Conservation (phyloP, 2,797 vertebrate genomes). For the Pangasius larnaudii region DNA sequence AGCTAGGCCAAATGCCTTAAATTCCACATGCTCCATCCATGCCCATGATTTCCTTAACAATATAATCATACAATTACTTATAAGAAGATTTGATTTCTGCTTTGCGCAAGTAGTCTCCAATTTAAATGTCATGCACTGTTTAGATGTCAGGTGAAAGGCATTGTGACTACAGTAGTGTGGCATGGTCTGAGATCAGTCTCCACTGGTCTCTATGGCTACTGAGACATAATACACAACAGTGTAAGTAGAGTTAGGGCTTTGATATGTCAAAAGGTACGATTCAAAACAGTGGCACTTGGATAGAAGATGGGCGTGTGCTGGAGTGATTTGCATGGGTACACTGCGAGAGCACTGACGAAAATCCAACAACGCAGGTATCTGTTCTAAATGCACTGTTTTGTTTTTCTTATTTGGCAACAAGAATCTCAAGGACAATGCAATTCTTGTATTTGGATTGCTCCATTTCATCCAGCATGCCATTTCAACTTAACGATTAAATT, state of each 20-base stretch:
- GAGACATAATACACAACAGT: too few species aligned
- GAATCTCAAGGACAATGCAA: neutral
- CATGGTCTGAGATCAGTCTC: neutral
- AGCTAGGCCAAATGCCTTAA: conserved; percentile 38
- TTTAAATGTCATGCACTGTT: neutral
- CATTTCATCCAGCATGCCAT: neutral
- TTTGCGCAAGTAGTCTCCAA: neutral
- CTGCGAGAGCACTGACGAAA: neutral
- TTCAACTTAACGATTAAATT: neutral
- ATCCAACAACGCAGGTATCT: neutral
- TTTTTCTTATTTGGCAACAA: neutral
- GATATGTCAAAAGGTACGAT: neutral
- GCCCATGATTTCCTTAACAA: neutral
- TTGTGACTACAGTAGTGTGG: neutral
- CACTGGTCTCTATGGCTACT: neutral
- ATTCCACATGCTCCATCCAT: conserved; percentile 28
- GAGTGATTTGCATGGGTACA: conserved; percentile 14
- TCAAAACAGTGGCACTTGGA: neutral
- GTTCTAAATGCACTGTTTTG: neutral
- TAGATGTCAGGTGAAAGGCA: neutral
- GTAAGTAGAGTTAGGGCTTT: neutral
- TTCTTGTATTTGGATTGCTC: neutral
- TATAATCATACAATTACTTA: neutral
- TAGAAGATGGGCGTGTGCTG: neutral
- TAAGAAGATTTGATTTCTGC: neutral